Percentiles rank a stretch among this genome's conserved stretches.
Evolutionary conservation across 2,797 vertebrate genomes (phyloP).

Genomic region (Bradypodion ventrale): DNA sequence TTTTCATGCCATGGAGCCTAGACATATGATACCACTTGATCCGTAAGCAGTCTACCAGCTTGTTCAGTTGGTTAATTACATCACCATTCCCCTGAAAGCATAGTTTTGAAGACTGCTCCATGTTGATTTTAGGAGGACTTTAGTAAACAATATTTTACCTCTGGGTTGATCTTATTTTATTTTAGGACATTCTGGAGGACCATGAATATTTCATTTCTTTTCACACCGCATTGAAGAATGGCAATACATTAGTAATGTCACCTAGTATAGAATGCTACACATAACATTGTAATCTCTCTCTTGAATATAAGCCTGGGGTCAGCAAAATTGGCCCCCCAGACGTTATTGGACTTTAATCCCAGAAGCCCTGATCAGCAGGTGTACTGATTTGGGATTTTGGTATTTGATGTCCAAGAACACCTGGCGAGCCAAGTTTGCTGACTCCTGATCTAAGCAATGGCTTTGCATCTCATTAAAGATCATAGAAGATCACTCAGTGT

Average conservation of each 20-base stretch:
- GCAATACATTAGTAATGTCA: conserved; percentile 59
- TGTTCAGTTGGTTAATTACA: conserved; percentile 47
- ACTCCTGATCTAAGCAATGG: too few relatives aligned
- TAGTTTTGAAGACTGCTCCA: conserved; percentile 46
- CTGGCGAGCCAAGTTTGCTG: too few relatives aligned
- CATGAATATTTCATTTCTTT: conserved; percentile 46
- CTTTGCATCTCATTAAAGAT: conserved; percentile 37
- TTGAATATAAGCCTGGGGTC: too few relatives aligned
- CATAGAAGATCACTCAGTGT: conserved; percentile 39
- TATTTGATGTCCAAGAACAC: too few relatives aligned
- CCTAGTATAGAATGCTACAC: conserved; percentile 44
- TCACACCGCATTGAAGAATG: conserved; percentile 44
- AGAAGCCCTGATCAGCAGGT: too few relatives aligned
- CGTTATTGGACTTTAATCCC: too few relatives aligned
- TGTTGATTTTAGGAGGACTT: conserved; percentile 31
- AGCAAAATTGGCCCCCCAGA: too few relatives aligned
- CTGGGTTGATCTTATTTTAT: conserved; percentile 41
- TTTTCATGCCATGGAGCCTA: background rate
- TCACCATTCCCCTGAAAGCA: conserved; percentile 35
- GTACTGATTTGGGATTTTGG: too few relatives aligned
- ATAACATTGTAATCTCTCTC: conserved; percentile 35
- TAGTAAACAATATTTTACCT: conserved; percentile 19
- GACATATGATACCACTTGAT: background rate
- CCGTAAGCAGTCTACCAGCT: conserved; percentile 21
- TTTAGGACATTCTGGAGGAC: conserved; percentile 30